phyloP scores from a whole-genome alignment of 2,797 vertebrate genomes.

The Selene dorsalis region DNA sequence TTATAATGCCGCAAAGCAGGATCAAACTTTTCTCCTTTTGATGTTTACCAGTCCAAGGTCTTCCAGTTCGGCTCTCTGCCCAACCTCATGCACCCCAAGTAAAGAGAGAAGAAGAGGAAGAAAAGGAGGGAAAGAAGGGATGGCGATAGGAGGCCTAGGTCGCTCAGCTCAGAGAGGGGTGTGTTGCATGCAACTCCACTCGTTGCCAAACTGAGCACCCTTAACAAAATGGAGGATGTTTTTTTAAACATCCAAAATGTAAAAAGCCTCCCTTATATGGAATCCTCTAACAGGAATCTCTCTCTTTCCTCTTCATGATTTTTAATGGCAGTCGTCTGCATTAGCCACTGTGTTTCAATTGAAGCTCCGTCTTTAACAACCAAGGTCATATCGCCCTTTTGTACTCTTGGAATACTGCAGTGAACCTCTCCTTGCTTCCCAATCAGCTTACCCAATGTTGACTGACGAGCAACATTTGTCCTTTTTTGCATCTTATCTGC shows the following conservation, averaged over 20 bases:
- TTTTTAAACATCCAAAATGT: slow-evolving; percentile 43
- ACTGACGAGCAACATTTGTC: slow-evolving; percentile 67
- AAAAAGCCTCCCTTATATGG: slow-evolving; percentile 32
- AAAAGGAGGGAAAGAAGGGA: slow-evolving; percentile 36
- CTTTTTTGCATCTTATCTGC: slow-evolving; percentile 75
- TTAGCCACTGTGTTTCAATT: slow-evolving; percentile 72
- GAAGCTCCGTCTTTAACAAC: slow-evolving; percentile 65
- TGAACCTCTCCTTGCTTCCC: slow-evolving; percentile 58
- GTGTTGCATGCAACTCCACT: slow-evolving; percentile 26
- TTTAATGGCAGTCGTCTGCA: slow-evolving; percentile 58
- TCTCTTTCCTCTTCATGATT: slow-evolving; percentile 61
- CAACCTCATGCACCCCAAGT: slow-evolving; percentile 68
- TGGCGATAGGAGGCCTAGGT: slow-evolving; percentile 38
- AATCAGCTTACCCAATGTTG: slow-evolving; percentile 74
- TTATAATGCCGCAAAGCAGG: slow-evolving; percentile 57
- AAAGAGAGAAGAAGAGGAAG: slow-evolving; percentile 58
- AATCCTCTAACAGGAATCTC: slow-evolving; percentile 50
- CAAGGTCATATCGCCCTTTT: slow-evolving; percentile 74
- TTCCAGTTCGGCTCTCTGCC: slow-evolving; percentile 79
- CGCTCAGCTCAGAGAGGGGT: slow-evolving; percentile 39
- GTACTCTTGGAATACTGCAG: slow-evolving; percentile 72
- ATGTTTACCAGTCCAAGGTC: slow-evolving; percentile 85
- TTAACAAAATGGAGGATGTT: slow-evolving; percentile 53
- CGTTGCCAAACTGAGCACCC: slow-evolving; percentile 41
- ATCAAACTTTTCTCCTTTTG: slow-evolving; percentile 67